These are phyloP conservation scores for Terrapene triunguis DNA, from an alignment of 2,113 vertebrate genomes.

Conservation along the genomic window DNA sequence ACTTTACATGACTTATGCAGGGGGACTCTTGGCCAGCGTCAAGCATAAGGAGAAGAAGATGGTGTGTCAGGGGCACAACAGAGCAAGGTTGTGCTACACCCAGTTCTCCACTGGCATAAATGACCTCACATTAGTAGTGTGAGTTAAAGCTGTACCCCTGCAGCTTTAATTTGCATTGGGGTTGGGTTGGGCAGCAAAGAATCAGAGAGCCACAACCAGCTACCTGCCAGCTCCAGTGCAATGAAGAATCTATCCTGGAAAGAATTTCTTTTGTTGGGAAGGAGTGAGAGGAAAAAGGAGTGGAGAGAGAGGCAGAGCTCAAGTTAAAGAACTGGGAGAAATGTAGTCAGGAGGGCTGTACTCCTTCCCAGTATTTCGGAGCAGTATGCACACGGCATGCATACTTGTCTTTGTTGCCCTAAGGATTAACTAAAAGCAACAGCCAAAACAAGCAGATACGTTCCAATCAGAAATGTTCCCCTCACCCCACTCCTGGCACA, in stretches of 20 bases:
- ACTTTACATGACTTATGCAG: background rate
- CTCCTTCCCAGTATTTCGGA: background rate
- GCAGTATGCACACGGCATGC: background rate
- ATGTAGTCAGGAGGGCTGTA: background rate
- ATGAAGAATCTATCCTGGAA: background rate
- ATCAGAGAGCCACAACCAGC: background rate
- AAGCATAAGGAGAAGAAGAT: background rate
- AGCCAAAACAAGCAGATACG: background rate
- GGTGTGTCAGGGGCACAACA: too few species aligned
- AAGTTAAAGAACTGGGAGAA: background rate
- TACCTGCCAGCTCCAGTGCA: background rate
- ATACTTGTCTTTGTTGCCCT: background rate
- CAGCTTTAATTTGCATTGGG: background rate
- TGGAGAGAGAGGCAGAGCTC: background rate
- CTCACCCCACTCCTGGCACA: background rate
- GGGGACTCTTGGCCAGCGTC: background rate
- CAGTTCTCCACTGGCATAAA: background rate
- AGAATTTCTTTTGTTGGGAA: background rate
- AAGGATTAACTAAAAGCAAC: background rate
- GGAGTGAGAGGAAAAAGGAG: background rate
- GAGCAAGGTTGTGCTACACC: too few species aligned
- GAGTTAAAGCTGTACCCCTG: background rate
- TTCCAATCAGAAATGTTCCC: background rate
- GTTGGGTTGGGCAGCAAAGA: background rate
- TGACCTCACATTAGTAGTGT: background rate